Evolutionary conservation across 2,888 invertebrate species (phyloP), one percentile per base, ranked within the genome.

Genomic region (Dryococelus australis): DNA sequence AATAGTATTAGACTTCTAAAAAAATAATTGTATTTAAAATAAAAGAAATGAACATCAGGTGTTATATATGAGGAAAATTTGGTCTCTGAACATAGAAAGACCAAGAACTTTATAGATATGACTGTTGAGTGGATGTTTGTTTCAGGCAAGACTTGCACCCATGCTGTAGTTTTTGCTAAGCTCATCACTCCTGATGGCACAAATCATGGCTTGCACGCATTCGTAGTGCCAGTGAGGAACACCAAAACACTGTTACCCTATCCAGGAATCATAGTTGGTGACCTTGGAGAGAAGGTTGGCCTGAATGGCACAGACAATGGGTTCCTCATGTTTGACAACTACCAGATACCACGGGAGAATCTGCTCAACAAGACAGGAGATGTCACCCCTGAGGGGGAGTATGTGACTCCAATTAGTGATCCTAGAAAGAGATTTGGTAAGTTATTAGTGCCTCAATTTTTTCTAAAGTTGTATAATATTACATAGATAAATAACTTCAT

Each of bases 391-490:
- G 97, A 97, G 24, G 99, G 99, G 0, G 94, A 95, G 89, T 99
- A 98, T 91, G 96, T 97, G 90, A 97, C 97, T 90, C 96, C 97
- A n/a, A 97, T 97, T 92, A 96, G 97, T 84, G 98, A 98, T 91
- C 97, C 98, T 0, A 96, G 96, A 79, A 96, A 95, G 91, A 96
- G 98, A 91, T 94, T 98, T 89, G 98, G 95, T 91, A 93, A 92
- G 81, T 12, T 65, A 9, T 47, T 12, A 12, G 47, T 47, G 9
- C 47, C 47, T 47, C 6, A 47, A 12, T 47, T 47, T 47, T 12
- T 47, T 47, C 12, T 9, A 47, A 12, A 12, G 47, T 9, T 12
- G 47, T 47, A 12, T 47, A 12, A 47, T 12, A 47, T 47, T 47
- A 47, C 12, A 12, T 47, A 9, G 47, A 47, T n/a, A n/a, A n/a